Conservation (phyloP, 2,113 vertebrate species). For the Bothrops jararaca region DNA sequence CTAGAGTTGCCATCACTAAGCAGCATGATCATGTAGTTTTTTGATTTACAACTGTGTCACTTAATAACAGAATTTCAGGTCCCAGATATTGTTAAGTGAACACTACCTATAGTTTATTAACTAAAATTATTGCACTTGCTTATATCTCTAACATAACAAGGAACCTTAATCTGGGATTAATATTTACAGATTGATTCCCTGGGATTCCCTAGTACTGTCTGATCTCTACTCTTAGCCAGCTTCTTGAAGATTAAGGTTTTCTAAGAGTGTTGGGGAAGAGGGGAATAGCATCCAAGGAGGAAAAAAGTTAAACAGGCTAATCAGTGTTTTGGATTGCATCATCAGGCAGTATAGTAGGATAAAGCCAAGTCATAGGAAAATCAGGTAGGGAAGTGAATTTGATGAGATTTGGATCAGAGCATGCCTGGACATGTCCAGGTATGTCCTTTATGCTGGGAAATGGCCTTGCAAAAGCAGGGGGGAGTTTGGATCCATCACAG, state of each 20-base stretch:
- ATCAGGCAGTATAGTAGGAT: not conserved
- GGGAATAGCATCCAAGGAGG: not conserved
- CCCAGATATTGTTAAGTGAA: not conserved
- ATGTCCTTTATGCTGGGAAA: not conserved
- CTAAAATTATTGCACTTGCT: not conserved
- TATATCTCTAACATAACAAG: not conserved
- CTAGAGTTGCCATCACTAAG: not conserved
- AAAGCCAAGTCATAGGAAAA: not conserved
- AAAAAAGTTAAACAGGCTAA: not conserved
- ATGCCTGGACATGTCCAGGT: not conserved
- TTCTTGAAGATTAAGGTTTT: not conserved
- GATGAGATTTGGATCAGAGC: not conserved
- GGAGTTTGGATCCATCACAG: not conserved
- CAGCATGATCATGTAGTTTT: not conserved
- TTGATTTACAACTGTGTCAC: not conserved
- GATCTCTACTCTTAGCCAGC: not conserved
- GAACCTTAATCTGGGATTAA: not conserved
- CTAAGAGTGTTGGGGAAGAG: not conserved
- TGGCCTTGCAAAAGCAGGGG: not conserved
- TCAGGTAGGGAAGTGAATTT: not conserved
- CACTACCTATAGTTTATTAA: not conserved
- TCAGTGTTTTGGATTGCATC: not conserved
- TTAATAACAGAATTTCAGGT: not conserved
- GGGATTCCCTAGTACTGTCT: not conserved
- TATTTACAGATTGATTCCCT: not conserved